Evolutionary conservation across 2,888 invertebrate genomes (phyloP), one percentile per base, ranked within the genome.

Genomic region (Pseudococcus viburni): DNA sequence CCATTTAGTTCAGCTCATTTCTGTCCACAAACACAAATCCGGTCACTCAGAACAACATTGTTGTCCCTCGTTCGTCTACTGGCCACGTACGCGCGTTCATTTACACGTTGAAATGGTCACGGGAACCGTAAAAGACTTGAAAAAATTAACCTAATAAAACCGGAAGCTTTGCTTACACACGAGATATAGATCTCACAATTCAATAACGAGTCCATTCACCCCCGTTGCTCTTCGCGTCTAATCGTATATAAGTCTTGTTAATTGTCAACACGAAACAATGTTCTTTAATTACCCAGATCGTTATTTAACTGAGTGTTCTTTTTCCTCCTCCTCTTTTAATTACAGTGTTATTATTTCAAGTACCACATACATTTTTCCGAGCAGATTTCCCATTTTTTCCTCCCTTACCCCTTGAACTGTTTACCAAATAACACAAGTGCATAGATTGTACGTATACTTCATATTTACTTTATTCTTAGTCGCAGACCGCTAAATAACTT

Each of bases 181-280:
- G 80, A 46, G 80, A 83, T 83, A 83, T 5, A 83, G 80, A 83
- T 46, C 46, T 83, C 80, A 83, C 80, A 42, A 83, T 83, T 83
- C 80, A 83, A 83, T 83, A 83, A 83, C 22, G 80, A 83, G 46
- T 42, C 33, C 9, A 19, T n/a, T 19, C 19, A 0, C 39, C 26
- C 8, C 39, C 42, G 17, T 42, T 3, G 9, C 64, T 22, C 5
- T 68, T 8, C 15, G 17, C 42, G n/a, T 19, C 7, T n/a, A 19
- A n/a, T 59, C n/a, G 59, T 59, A 59, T 39, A 39, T 80, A 42
- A 83, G 80, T 46, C 26, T 33, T 0, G 80, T 83, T 83, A 83
- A 46, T 83, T 83, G 80, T 83, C 80, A 83, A 83, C 46, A 15
- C 80, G 46, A 83, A 83, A 83, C 80, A 83, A 73, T 73, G 73